These are phyloP conservation scores for Stratiolaelaps scimitus DNA, from an alignment of 1,140 invertebrate species.

Conservation along the genomic window DNA sequence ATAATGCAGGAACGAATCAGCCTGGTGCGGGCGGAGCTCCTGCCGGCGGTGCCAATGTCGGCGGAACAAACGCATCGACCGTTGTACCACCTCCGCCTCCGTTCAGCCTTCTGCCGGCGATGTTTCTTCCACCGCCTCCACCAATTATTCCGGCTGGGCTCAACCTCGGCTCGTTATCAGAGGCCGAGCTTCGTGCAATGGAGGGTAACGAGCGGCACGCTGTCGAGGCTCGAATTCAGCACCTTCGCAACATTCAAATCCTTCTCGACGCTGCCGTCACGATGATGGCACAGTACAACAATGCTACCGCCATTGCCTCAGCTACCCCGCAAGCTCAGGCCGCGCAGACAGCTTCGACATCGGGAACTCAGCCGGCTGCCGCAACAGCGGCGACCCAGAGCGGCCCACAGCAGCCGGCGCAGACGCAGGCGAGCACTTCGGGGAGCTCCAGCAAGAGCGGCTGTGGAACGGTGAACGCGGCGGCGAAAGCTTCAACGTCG, in stretches of 20 bases:
- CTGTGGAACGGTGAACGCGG: not conserved
- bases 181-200: constrained; percentile 70
- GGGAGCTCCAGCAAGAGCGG: not conserved
- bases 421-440: not conserved
- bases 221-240: constrained; percentile 74
- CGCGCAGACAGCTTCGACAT: not conserved
- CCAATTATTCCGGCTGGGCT: constrained; percentile 50
- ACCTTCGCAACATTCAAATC: constrained; percentile 67
- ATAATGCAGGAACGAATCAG: no score
- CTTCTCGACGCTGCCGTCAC: constrained; percentile 74
- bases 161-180: constrained; percentile 57
- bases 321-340: not conserved
- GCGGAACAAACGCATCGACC: not conserved
- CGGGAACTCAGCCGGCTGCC: not conserved
- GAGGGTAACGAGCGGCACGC: constrained; percentile 73
- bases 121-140: constrained; percentile 39
- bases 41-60: not conserved
- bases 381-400: not conserved
- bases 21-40: constrained; percentile 29
- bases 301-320: constrained; percentile 35
- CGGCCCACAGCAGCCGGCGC: not conserved
- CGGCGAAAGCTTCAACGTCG: not conserved
- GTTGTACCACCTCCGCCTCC: constrained; percentile 31
- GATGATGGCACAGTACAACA: constrained; percentile 74
- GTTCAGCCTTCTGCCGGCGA: constrained; percentile 36